These are phyloP conservation scores for Gambelia wislizenii DNA, from an alignment of 2,797 vertebrate species.

Conservation along the genomic window DNA sequence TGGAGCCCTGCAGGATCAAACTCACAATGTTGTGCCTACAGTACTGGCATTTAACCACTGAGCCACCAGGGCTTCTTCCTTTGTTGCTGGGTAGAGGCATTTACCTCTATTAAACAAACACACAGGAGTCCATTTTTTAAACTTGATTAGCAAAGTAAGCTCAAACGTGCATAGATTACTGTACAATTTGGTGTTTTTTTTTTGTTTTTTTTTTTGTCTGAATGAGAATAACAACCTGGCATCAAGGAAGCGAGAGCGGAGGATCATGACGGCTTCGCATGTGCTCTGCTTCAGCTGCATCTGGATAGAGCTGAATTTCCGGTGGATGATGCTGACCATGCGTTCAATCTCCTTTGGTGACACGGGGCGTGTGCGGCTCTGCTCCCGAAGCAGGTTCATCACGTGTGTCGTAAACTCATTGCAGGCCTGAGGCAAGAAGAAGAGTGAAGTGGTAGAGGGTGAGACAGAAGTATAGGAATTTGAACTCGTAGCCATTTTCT, in stretches of 20 bases:
- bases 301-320: slow-evolving; percentile 96
- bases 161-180: no score
- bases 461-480: neutral
- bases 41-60: no score
- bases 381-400: slow-evolving; percentile 94
- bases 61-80: no score
- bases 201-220: no score
- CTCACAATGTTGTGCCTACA: no score
- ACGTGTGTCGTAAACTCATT: slow-evolving; percentile 94
- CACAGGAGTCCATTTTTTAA: neutral
- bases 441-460: neutral
- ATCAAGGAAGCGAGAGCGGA: slow-evolving; percentile 91
- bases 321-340: slow-evolving; percentile 94
- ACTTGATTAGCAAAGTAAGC: neutral
- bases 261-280: slow-evolving; percentile 94
- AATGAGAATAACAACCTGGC: slow-evolving; percentile 81
- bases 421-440: slow-evolving; percentile 81
- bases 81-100: neutral
- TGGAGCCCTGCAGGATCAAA: no score
- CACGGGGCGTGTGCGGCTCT: slow-evolving; percentile 91
- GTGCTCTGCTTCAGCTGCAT: slow-evolving; percentile 96
- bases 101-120: neutral
- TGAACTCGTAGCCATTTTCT: neutral
- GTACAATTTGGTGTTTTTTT: no score
- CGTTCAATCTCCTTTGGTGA: slow-evolving; percentile 93